These are phyloP conservation scores for Taeniopygia guttata DNA, from an alignment of 2,797 vertebrate species.

Conservation along the genomic window DNA sequence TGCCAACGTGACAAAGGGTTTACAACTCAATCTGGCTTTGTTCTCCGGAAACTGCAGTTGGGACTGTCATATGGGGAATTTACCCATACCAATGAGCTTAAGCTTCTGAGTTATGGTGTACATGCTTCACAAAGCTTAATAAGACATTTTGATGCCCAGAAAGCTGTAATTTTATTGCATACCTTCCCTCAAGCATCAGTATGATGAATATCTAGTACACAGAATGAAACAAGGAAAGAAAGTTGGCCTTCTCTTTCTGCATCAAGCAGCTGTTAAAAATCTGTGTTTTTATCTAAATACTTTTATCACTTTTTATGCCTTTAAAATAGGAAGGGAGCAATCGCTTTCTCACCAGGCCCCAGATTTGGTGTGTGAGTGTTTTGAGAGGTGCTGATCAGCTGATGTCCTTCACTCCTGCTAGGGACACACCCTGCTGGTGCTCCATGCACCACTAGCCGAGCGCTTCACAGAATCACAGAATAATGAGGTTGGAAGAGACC, in stretches of 20 bases:
- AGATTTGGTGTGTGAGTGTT: not conserved
- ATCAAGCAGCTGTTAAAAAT: not conserved
- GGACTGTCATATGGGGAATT: not conserved
- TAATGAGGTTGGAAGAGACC: too few relatives aligned
- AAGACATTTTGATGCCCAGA: not conserved
- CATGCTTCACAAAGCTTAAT: not conserved
- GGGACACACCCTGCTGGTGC: too few relatives aligned
- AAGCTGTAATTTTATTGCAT: not conserved
- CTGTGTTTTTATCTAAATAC: not conserved
- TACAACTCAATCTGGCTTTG: not conserved
- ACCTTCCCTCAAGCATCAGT: not conserved
- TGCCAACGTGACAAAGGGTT: not conserved
- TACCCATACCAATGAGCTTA: not conserved
- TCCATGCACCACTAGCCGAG: too few relatives aligned
- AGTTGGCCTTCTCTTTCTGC: not conserved
- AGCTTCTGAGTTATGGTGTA: not conserved
- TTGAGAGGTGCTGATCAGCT: too few relatives aligned
- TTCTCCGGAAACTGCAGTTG: not conserved
- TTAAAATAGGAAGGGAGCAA: not conserved
- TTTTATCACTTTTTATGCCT: not conserved
- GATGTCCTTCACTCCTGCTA: too few relatives aligned
- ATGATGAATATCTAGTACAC: not conserved
- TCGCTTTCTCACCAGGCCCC: not conserved
- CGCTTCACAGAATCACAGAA: too few relatives aligned
- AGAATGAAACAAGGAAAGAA: not conserved